A percentile compares a stretch with the other conserved stretches of the same genome.
Evolutionary conservation across 37 sponge, comb jelly and placozoan species (phyloP).

Genomic region (Diacarnus erythraeanus): DNA sequence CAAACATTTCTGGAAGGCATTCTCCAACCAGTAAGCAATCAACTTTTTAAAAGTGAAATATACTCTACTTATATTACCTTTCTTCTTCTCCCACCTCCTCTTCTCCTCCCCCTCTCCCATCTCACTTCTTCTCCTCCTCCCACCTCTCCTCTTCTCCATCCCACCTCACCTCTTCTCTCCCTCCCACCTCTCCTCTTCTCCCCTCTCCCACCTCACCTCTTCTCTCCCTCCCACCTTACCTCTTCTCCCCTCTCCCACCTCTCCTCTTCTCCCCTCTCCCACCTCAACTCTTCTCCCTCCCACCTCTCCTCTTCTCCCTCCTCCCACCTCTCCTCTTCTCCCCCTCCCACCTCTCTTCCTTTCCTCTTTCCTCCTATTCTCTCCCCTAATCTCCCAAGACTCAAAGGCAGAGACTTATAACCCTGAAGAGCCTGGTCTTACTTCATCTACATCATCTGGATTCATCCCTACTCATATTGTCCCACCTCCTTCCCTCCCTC

Average conservation of each 20-base stretch:
- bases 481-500: slow-evolving; percentile 34
- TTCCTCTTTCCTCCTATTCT: neutral
- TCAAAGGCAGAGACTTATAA: slow-evolving; percentile 66
- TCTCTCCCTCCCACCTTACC: neutral
- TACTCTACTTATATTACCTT: neutral
- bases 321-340: neutral
- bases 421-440: slow-evolving; percentile 81
- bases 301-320: neutral
- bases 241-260: neutral
- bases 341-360: neutral
- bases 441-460: neutral
- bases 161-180: neutral
- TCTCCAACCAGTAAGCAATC: slow-evolving; percentile 7
- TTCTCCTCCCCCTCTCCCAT: neutral
- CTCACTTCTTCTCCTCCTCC: neutral
- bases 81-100: neutral
- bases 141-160: neutral
- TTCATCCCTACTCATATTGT: slow-evolving; percentile 26
- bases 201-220: neutral
- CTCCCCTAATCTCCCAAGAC: neutral
- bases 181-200: neutral
- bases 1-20: slow-evolving; percentile 6
- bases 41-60: neutral
- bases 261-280: neutral
- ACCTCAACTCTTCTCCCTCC: neutral